Evolutionary conservation across 2,797 vertebrate species (phyloP).

Genomic region (Mormyrops boulengeri): DNA sequence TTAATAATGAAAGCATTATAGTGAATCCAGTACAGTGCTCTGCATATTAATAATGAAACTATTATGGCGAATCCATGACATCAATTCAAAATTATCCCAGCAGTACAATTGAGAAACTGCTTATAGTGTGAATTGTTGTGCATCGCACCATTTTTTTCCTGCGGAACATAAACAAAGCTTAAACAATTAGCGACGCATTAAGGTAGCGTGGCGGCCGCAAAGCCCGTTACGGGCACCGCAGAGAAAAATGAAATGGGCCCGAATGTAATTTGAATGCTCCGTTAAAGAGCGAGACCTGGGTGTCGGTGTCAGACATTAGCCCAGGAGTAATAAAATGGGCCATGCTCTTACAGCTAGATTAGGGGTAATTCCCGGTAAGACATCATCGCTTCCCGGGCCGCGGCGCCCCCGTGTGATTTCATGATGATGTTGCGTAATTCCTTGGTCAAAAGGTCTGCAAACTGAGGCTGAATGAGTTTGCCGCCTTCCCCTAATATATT

Average conservation of each 20-base stretch:
- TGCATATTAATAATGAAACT: neutral
- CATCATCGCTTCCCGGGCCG: neutral
- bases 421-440: conserved; percentile 26
- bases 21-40: neutral
- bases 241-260: neutral
- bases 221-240: neutral
- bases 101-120: neutral
- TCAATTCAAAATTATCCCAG: conserved; percentile 12
- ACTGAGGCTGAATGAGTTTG: conserved; percentile 11
- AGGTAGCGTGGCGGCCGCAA: neutral
- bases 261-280: conserved; percentile 17
- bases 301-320: conserved; percentile 7
- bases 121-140: neutral
- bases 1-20: neutral
- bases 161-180: neutral
- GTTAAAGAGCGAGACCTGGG: conserved; percentile 17
- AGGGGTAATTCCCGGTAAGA: conserved; percentile 17
- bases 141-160: neutral
- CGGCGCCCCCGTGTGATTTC: conserved; percentile 20
- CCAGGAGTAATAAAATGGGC: conserved; percentile 31
- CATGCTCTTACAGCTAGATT: conserved; percentile 21
- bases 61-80: neutral
- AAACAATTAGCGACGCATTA: conserved; percentile 3
- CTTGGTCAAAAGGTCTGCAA: conserved; percentile 26
- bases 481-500: conserved; percentile 41